A percentile compares a stretch with the other conserved stretches of the same genome.
phyloP scores from a whole-genome alignment of 1,140 invertebrate genomes.

The Papilio aristodemus region DNA sequence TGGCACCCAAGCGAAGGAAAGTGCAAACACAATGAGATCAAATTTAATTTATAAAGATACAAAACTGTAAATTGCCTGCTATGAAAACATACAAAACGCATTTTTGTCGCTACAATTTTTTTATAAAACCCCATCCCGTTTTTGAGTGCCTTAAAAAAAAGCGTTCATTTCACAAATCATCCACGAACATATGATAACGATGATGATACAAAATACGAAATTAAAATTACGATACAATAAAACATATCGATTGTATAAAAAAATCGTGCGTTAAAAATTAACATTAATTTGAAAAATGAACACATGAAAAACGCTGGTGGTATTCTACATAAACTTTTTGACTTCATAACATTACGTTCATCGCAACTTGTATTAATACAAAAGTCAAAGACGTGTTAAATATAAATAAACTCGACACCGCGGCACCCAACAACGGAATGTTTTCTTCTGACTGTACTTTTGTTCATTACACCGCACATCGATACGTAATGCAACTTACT shows the following conservation, averaged over 20 bases:
- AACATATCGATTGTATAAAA: slow-evolving; percentile 32
- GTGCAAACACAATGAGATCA: slow-evolving; percentile 73
- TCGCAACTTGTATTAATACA: background rate
- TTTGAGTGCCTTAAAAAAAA: slow-evolving; percentile 42
- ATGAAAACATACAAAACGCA: slow-evolving; percentile 55
- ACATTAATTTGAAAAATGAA: slow-evolving; percentile 34
- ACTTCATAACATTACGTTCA: background rate
- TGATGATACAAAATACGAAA: slow-evolving; percentile 11
- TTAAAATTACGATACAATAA: slow-evolving; percentile 32
- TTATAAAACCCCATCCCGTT: slow-evolving; percentile 53
- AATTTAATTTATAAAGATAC: slow-evolving; percentile 53
- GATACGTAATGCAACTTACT: slow-evolving; percentile 59
- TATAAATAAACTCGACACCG: slow-evolving; percentile 7
- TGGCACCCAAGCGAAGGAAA: slow-evolving; percentile 66
- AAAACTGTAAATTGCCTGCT: slow-evolving; percentile 72
- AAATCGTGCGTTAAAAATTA: slow-evolving; percentile 30
- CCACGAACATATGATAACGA: slow-evolving; percentile 12
- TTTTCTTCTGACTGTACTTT: slow-evolving; percentile 60
- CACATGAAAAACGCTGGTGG: slow-evolving; percentile 34
- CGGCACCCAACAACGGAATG: slow-evolving; percentile 36
- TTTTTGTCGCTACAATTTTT: slow-evolving; percentile 42
- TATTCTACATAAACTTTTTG: slow-evolving; percentile 25
- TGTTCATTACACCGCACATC: slow-evolving; percentile 63
- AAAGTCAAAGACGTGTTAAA: slow-evolving; percentile 28
- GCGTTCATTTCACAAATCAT: slow-evolving; percentile 39